phyloP scores from a whole-genome alignment of 2,888 invertebrate genomes.

The Meliscaeva auricollis region DNA sequence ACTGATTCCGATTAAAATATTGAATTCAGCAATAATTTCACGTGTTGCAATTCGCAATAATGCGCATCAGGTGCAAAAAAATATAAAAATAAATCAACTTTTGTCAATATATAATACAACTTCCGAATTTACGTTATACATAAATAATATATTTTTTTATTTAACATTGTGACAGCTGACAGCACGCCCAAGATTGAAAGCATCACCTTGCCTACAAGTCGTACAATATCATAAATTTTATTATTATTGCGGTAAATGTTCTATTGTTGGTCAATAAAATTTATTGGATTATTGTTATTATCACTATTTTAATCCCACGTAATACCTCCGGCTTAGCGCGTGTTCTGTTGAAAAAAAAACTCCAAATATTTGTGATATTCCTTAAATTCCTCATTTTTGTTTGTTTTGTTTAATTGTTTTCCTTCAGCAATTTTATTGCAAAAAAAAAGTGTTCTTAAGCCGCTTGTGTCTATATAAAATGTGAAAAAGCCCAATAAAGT shows the following conservation, averaged over 20 bases:
- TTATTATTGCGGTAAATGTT: neutral
- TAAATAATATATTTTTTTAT: too few relatives aligned
- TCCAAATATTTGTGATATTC: too few relatives aligned
- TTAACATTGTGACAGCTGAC: slow-evolving; percentile 3
- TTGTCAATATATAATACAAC: neutral
- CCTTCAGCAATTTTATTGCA: too few relatives aligned
- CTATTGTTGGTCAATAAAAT: slow-evolving; percentile 5
- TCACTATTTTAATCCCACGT: neutral
- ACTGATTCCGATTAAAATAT: slow-evolving; percentile 3
- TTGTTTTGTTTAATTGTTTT: neutral
- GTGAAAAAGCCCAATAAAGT: neutral
- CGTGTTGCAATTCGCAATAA: neutral
- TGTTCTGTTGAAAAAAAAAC: neutral
- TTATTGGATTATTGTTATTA: neutral
- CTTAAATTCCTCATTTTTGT: neutral
- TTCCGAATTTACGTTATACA: too few relatives aligned
- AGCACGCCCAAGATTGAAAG: neutral
- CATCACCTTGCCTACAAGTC: slow-evolving; percentile 4
- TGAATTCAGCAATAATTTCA: slow-evolving; percentile 5
- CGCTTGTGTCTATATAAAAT: too few relatives aligned
- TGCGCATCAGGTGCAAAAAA: neutral
- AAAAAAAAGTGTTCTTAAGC: too few relatives aligned
- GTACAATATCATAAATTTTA: neutral
- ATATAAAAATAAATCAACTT: slow-evolving; percentile 1
- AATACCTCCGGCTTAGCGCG: neutral